These are phyloP conservation scores for Canis aureus DNA, from an alignment of 2,113 vertebrate genomes.

Conservation along the genomic window DNA sequence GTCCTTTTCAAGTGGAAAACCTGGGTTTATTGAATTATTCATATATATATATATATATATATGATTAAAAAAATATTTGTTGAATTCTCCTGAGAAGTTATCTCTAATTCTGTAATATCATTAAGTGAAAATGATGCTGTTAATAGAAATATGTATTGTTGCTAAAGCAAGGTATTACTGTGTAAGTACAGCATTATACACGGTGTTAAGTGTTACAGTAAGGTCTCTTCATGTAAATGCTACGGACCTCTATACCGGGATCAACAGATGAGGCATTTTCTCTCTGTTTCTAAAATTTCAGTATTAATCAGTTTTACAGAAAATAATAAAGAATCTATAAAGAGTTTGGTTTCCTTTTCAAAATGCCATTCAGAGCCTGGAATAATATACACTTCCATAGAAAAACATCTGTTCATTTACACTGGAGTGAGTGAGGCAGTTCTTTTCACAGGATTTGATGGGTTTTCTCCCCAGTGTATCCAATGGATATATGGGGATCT, in stretches of 20 bases:
- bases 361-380: background rate
- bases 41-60: background rate
- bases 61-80: background rate
- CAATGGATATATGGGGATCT: background rate
- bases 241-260: background rate
- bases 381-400: background rate
- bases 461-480: background rate
- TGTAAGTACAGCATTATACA: background rate
- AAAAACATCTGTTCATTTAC: background rate
- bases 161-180: background rate
- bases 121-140: background rate
- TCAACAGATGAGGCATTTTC: background rate
- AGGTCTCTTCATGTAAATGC: background rate
- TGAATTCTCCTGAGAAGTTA: background rate
- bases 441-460: background rate
- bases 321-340: conserved; percentile 40
- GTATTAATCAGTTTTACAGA: background rate
- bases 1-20: background rate
- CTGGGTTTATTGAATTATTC: background rate
- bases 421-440: background rate
- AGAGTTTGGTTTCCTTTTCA: conserved; percentile 20
- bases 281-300: background rate
- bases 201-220: background rate
- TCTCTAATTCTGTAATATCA: background rate
- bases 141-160: background rate